These are phyloP conservation scores for Amazona vittata DNA, from an alignment of 2,113 vertebrate species.

Conservation along the genomic window DNA sequence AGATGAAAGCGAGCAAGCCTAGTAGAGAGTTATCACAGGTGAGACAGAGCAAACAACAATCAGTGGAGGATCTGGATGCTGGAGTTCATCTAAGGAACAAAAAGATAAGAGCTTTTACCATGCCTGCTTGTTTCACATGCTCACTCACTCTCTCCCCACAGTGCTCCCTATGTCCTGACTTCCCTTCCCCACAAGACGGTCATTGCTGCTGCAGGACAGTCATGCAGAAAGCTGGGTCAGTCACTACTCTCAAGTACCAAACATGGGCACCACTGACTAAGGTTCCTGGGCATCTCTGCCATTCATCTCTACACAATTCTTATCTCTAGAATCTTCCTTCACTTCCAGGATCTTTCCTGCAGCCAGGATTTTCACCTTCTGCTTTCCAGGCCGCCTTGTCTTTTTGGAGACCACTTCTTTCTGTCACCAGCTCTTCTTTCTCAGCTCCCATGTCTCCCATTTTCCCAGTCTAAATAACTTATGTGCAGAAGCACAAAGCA, in stretches of 20 bases:
- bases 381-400: not conserved
- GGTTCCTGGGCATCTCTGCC: not conserved
- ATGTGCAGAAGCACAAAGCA: not conserved
- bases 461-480: not conserved
- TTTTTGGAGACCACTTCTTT: not conserved
- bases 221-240: accelerated
- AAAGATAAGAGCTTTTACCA: not conserved
- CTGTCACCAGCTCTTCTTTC: not conserved
- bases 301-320: not conserved
- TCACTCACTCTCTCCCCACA: not conserved
- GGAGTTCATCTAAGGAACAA: not conserved
- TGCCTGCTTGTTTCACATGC: not conserved
- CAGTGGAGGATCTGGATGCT: not conserved
- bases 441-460: not conserved
- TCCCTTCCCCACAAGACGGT: accelerated
- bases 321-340: not conserved
- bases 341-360: not conserved
- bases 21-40: not conserved
- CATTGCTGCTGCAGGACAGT: not conserved
- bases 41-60: not conserved
- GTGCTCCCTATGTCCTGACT: too few species aligned
- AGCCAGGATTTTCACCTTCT: not conserved
- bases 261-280: not conserved
- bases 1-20: not conserved
- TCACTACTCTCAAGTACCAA: accelerated